Evolutionary conservation across 1,140 invertebrate genomes (phyloP).

Genomic region (Brachionus manjavacas): DNA sequence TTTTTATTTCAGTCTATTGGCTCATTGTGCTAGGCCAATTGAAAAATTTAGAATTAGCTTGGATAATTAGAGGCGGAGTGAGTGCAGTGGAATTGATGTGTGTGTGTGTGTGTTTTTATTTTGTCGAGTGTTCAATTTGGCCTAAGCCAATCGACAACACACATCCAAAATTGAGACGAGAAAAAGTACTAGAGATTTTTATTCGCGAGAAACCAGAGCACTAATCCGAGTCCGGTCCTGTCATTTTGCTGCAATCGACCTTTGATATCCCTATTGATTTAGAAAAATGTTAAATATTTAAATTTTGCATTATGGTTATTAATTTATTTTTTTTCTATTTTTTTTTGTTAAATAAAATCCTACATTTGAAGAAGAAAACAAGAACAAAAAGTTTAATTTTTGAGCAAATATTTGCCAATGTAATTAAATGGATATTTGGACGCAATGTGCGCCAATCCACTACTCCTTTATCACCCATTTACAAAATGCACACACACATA

Average conservation of each 20-base stretch:
- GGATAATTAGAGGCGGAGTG: background rate
- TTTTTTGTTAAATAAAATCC: background rate
- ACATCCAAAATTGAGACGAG: too few species aligned
- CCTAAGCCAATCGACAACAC: background rate
- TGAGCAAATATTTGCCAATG: background rate
- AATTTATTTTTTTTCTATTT: too few species aligned
- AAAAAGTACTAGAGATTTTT: background rate
- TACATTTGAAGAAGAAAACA: background rate
- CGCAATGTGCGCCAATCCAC: too few species aligned
- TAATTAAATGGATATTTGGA: background rate
- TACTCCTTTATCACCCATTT: too few species aligned
- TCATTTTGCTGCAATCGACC: background rate
- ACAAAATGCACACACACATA: background rate
- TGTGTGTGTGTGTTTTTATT: background rate
- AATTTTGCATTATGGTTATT: background rate
- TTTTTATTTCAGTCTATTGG: slow-evolving; percentile 14
- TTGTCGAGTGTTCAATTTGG: background rate
- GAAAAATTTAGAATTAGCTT: slow-evolving; percentile 10
- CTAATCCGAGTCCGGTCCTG: background rate
- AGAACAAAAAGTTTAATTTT: background rate
- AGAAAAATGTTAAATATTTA: slow-evolving; percentile 26
- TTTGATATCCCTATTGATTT: background rate
- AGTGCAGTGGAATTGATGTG: background rate
- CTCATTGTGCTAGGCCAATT: background rate
- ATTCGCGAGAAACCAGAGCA: background rate